These are phyloP conservation scores for Drosophila mimica DNA, from an alignment of 2,888 invertebrate species.

Conservation along the genomic window DNA sequence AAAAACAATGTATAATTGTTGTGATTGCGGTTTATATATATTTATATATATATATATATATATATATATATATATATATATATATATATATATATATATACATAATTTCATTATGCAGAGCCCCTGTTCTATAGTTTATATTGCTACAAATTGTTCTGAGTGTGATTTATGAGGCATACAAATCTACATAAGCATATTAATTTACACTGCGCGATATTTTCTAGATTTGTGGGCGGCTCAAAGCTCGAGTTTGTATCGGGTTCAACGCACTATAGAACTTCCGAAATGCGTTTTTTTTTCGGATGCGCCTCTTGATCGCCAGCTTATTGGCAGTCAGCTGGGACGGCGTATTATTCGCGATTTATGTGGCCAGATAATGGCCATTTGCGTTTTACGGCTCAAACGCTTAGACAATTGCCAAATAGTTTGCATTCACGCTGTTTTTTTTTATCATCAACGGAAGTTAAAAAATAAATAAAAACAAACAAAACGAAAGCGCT, in stretches of 20 bases:
- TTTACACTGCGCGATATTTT: constrained; percentile 4
- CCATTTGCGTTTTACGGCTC: constrained; percentile 66
- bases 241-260: constrained; percentile 14
- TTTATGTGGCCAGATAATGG: constrained; percentile 70
- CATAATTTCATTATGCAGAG: neutral
- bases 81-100: neutral
- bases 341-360: constrained; percentile 60
- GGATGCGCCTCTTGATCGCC: constrained; percentile 32
- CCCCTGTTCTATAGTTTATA: neutral
- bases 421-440: constrained; percentile 52
- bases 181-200: neutral
- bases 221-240: constrained; percentile 67
- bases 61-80: neutral
- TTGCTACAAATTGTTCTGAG: neutral
- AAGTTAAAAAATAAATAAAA: constrained; percentile 46
- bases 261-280: constrained; percentile 71
- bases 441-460: constrained; percentile 62
- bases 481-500: constrained; percentile 25
- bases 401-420: constrained; percentile 63
- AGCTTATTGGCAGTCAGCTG: constrained; percentile 66
- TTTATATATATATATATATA: neutral
- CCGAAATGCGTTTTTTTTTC: constrained; percentile 43
- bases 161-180: constrained; percentile 17
- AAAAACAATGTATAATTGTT: neutral
- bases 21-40: neutral